Conservation (phyloP, 2,888 invertebrate species). For the Tethea ocularis region DNA sequence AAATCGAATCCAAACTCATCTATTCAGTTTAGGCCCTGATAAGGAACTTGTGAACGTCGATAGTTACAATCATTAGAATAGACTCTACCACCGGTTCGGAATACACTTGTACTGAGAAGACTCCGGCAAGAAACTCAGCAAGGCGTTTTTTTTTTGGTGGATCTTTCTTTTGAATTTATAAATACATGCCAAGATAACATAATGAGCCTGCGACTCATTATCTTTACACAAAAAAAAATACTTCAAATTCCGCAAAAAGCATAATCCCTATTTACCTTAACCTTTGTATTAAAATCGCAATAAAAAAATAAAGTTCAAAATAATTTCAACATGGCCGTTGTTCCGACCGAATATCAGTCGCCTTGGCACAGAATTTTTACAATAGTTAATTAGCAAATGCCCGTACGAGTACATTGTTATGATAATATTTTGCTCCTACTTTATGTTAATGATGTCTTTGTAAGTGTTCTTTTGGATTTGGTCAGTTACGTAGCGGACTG, state of each 20-base stretch:
- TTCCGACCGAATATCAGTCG: slow-evolving; percentile 22
- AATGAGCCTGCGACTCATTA: too few relatives aligned
- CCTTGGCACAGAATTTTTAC: slow-evolving; percentile 62
- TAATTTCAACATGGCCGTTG: slow-evolving; percentile 29
- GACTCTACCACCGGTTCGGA: too few relatives aligned
- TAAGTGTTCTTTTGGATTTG: background rate
- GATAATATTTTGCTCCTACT: slow-evolving; percentile 33
- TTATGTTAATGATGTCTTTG: slow-evolving; percentile 17
- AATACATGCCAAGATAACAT: too few relatives aligned
- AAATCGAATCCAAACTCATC: too few relatives aligned
- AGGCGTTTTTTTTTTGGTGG: too few relatives aligned
- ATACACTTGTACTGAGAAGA: too few relatives aligned
- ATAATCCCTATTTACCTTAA: slow-evolving; percentile 2
- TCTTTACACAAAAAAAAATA: background rate
- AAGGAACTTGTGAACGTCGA: too few relatives aligned
- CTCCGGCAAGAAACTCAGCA: too few relatives aligned
- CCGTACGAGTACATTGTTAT: slow-evolving; percentile 34
- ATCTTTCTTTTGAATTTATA: too few relatives aligned
- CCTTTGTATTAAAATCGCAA: slow-evolving; percentile 19
- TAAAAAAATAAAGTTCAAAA: slow-evolving; percentile 16
- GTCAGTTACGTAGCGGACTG: background rate
- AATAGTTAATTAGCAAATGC: slow-evolving; percentile 51
- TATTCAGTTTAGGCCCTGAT: too few relatives aligned
- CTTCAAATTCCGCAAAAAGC: background rate
- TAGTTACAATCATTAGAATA: too few relatives aligned